A percentile compares a stretch with the other conserved stretches of the same genome.
Conservation (phyloP, 2,797 vertebrate genomes). For the Chanos chanos region DNA sequence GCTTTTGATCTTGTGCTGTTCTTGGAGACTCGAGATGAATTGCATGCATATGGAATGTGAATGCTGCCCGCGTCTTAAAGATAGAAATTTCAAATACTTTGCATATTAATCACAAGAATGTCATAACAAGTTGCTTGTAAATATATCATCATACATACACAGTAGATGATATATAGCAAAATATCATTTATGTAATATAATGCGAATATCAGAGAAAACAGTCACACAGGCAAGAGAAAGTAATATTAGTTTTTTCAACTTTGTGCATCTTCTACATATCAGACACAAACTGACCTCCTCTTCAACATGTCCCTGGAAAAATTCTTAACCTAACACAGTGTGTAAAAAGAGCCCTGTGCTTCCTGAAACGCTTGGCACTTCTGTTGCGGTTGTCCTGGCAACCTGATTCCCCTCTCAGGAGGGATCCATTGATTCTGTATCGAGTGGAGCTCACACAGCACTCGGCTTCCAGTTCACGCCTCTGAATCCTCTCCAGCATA, state of each 20-base stretch:
- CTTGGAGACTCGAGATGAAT: neutral
- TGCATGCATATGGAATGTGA: conserved; percentile 8
- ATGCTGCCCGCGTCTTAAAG: neutral
- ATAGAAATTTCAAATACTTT: too few relatives aligned
- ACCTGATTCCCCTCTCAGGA: neutral
- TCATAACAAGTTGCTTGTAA: too few relatives aligned
- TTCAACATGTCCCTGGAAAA: too few relatives aligned
- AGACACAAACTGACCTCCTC: too few relatives aligned
- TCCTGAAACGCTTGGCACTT: neutral
- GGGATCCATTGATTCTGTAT: neutral
- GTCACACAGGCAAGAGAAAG: too few relatives aligned
- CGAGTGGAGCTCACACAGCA: neutral
- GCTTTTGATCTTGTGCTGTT: conserved; percentile 13
- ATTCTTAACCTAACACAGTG: neutral
- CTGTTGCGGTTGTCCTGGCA: conserved; percentile 20
- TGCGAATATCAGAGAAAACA: too few relatives aligned
- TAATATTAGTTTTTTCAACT: too few relatives aligned
- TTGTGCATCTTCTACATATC: too few relatives aligned
- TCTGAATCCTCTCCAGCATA: neutral
- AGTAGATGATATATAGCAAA: too few relatives aligned
- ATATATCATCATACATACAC: too few relatives aligned
- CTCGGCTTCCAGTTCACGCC: neutral
- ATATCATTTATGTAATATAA: too few relatives aligned
- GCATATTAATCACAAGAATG: too few relatives aligned
- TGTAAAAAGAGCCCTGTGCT: neutral